These are phyloP conservation scores for Corvus cornix DNA, from an alignment of 2,113 vertebrate species.

Conservation along the genomic window DNA sequence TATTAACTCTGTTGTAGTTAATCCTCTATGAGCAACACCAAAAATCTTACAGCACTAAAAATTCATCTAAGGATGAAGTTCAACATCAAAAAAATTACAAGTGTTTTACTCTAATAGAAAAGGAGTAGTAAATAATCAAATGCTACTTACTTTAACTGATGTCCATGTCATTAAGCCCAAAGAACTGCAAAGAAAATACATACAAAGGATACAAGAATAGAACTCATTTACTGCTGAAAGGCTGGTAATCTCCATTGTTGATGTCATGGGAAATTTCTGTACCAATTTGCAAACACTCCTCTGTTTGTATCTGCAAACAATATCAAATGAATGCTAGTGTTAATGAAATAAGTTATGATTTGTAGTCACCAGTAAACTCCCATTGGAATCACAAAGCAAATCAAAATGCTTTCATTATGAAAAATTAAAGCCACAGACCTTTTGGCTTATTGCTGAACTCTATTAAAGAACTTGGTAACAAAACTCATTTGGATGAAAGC, in stretches of 20 bases:
- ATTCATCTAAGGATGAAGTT: neutral
- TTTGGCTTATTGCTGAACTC: neutral
- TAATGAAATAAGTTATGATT: neutral
- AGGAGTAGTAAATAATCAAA: neutral
- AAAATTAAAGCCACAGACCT: neutral
- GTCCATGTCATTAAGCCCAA: neutral
- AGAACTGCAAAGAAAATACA: neutral
- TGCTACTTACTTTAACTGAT: neutral
- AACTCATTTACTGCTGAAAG: slow-evolving; percentile 87
- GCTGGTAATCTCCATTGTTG: slow-evolving; percentile 76
- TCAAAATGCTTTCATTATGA: neutral
- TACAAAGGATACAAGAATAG: slow-evolving; percentile 85
- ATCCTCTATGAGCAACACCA: neutral
- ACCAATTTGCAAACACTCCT: slow-evolving; percentile 72
- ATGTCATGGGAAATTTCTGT: slow-evolving; percentile 62
- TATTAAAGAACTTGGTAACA: neutral
- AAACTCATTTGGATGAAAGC: neutral
- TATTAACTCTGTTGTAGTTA: neutral
- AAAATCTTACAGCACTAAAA: neutral
- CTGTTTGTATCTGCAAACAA: slow-evolving; percentile 76
- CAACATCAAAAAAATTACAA: neutral
- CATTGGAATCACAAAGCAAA: neutral
- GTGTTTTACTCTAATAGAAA: neutral
- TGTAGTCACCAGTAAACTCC: neutral
- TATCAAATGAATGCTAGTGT: neutral